Base-by-base conservation (phyloP, 2,797 vertebrate species). In the Microctenopoma stevenorrisi region DNA sequence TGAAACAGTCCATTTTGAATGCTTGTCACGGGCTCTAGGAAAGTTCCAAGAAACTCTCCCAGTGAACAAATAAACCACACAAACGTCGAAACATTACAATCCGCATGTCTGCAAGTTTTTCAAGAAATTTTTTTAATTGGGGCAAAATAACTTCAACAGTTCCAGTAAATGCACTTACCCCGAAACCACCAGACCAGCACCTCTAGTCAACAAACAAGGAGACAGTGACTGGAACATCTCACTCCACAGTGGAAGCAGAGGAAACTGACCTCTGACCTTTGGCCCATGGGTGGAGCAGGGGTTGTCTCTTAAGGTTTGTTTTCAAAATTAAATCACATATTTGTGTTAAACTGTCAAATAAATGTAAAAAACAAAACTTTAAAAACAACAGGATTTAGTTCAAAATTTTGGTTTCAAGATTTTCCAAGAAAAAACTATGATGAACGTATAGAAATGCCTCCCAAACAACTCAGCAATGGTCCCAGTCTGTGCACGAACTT, bases 181-280 rank as follows among this genome's bases (percentile, higher is more conserved):
- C 14, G 55, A 49, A n/a, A 59, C 37, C 37, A 25, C 13, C 11
- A 26, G 57, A 15, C 12, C 66, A 50, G 18, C 9, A 25, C 9
- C 4, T 15, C 28, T 56, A 55, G 74, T 74, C 60, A 54, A 60
- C 38, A 28, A 28, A 18, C 30, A 43, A 12, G 28, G 12, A 47
- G 68, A 66, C 62, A 38, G 54, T 72, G 66, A 72, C 79, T 82
- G 81, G 74, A 68, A 84, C 72, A 44, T 85, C 64, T 89, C 66
- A 76, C 70, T 86, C 64, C 75, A 63, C 73, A 54, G 71, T 33
- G 30, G 51, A 77, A 38, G 6, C 25, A 71, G 38, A 61, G 56
- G 69, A 74, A 64, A 48, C 25, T 78, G 57, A 76, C 70, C 69
- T 72, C 18, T 76, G 35, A 82, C 78, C 81, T 79, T 12, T 73